These are phyloP conservation scores for Ceraclea dissimilis DNA, from an alignment of 2,888 invertebrate species.

Conservation along the genomic window DNA sequence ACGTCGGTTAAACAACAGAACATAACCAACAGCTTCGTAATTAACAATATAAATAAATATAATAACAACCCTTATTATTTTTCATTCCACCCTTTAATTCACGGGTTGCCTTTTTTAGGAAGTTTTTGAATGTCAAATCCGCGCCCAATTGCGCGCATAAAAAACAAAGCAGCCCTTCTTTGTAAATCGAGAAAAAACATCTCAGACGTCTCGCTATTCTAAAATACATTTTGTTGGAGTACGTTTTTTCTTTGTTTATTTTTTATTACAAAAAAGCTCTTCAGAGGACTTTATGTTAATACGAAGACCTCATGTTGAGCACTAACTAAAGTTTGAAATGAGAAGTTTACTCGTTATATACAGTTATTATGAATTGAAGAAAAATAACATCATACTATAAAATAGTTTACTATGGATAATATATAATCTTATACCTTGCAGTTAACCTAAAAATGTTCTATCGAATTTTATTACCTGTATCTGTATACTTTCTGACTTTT, in stretches of 20 bases:
- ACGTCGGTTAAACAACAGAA: background rate
- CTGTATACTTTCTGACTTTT: too few species aligned
- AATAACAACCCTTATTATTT: background rate
- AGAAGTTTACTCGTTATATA: too few species aligned
- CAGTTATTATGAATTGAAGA: too few species aligned
- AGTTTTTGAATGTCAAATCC: background rate
- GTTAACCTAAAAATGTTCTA: too few species aligned
- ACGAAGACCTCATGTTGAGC: constrained; percentile 16
- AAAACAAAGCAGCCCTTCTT: background rate
- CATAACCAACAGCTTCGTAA: background rate
- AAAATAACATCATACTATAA: too few species aligned
- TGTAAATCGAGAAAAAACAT: background rate
- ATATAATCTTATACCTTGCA: too few species aligned
- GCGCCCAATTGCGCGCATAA: constrained; percentile 3
- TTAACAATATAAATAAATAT: background rate
- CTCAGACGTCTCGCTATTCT: background rate
- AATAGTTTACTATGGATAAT: too few species aligned
- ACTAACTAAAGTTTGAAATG: constrained; percentile 14
- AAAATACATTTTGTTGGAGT: background rate
- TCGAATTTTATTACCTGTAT: too few species aligned
- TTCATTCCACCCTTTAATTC: background rate
- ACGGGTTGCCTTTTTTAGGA: background rate
- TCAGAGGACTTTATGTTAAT: constrained; percentile 14
- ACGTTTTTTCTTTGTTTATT: constrained; percentile 4
- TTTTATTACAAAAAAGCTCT: constrained; percentile 8